A percentile compares a stretch with the other conserved stretches of the same genome.
These are phyloP conservation scores for Cricetomys ansorgei DNA, from an alignment of 2,113 vertebrate genomes.

Conservation along the genomic window DNA sequence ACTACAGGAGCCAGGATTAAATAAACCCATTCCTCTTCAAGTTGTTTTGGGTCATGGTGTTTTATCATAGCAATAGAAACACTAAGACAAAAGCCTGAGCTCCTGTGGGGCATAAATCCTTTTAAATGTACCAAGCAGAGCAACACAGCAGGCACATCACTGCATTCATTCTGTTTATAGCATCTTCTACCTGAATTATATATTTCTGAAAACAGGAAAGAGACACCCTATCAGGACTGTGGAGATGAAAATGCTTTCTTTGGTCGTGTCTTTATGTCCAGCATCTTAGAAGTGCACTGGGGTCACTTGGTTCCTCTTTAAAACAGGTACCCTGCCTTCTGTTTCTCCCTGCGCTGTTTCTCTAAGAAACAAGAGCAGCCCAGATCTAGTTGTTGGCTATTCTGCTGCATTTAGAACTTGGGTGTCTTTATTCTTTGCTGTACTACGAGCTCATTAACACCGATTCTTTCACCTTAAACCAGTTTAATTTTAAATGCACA, in stretches of 20 bases:
- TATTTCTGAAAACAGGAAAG: slow-evolving; percentile 5
- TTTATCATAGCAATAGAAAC: not conserved
- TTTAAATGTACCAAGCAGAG: not conserved
- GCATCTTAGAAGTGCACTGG: not conserved
- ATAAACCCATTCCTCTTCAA: not conserved
- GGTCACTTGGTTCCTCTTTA: not conserved
- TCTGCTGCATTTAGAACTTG: not conserved
- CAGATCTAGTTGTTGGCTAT: slow-evolving; percentile 6
- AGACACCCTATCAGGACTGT: not conserved
- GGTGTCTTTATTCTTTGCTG: slow-evolving; percentile 48
- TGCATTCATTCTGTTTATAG: not conserved
- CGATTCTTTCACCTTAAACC: slow-evolving; percentile 47
- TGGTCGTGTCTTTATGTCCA: not conserved
- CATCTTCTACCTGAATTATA: not conserved
- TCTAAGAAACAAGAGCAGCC: not conserved
- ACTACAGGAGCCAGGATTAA: not conserved
- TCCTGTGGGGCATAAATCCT: slow-evolving; percentile 23
- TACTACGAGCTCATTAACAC: slow-evolving; percentile 49
- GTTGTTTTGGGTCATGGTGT: not conserved
- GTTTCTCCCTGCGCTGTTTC: slow-evolving; percentile 17
- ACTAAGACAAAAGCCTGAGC: not conserved
- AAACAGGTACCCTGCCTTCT: not conserved
- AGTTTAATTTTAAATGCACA: slow-evolving; percentile 59
- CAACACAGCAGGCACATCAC: not conserved
- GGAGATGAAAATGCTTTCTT: slow-evolving; percentile 8